Base-by-base conservation (phyloP, 92 coral and sea anemone species). In the Zoanthus gigantus region DNA sequence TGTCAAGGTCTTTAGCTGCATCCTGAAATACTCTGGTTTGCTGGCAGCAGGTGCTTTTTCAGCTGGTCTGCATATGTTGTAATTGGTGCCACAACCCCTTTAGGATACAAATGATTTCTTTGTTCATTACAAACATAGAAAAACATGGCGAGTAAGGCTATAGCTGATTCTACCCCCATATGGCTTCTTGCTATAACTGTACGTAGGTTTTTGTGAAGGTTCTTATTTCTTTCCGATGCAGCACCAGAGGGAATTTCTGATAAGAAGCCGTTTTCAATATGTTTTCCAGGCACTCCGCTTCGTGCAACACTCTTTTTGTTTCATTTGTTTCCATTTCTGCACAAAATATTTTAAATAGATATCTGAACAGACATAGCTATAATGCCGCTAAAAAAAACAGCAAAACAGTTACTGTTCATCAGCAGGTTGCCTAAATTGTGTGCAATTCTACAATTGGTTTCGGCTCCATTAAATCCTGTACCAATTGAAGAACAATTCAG, bases 81-180 rank as follows among this genome's bases (percentile, higher is more conserved):
- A 12, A 86, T 86, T 31, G 89, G 83, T n/a, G 83, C 71, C 15
- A 88, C 82, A 44, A 88, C 67, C 46, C 83, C 91, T 72, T 88
- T 88, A 67, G 72, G 42, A 29, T 67, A 67, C 9, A 7, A 17
- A 16, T 66, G 72, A n/a, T 88, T 80, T 80, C 61, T 86, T 76
- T 83, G 71, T 58, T 91, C 93, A 77, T 91, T 91, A 91, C 93
- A 91, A 9, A 44, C 58, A 68, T 57, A 91, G 65, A 87, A 91
- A 77, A 46, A 83, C 58, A 23, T 68, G 8, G 88, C 23, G 7
- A 76, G 1, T 37, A 37, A 37, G 42, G 42, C 42, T 2, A 37
- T 37, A 37, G 42, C 42, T 2, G 42, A 37, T 61, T 75, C 30
- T 4, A 91, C 84, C 12, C 89, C 88, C 54, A 91, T 14, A 10